phyloP scores from a whole-genome alignment of 2,113 vertebrate species.

The Brevimyrus niger region DNA sequence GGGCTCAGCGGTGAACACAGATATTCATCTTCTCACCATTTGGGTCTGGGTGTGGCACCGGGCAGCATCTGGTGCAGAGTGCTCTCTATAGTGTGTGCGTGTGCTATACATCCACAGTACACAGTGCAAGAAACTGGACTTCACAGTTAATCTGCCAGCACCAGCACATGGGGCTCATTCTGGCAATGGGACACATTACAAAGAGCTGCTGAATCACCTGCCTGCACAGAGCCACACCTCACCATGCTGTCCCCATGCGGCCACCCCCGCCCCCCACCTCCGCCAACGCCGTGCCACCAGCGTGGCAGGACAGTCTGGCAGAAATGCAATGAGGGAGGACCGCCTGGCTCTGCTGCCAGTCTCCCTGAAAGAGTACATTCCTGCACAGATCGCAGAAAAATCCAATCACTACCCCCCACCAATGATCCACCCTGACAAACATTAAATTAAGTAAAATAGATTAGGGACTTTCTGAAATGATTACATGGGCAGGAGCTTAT shows the following conservation, averaged over 20 bases:
- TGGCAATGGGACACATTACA: constrained; percentile 22
- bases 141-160: constrained; percentile 21
- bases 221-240: constrained; percentile 44
- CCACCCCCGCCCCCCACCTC: not conserved
- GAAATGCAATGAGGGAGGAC: not conserved
- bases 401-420: not conserved
- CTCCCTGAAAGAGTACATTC: not conserved
- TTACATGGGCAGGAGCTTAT: not conserved
- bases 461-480: not conserved
- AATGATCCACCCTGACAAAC: not conserved
- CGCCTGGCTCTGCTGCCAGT: not conserved
- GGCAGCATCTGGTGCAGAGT: not conserved
- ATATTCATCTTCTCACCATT: not conserved
- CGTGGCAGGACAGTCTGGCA: not conserved
- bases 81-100: not conserved
- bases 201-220: constrained; percentile 41
- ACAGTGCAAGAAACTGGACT: not conserved
- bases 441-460: constrained; percentile 11
- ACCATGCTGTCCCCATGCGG: not conserved
- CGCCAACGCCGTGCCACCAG: not conserved
- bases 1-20: not conserved
- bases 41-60: not conserved
- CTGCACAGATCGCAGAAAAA: not conserved
- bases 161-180: constrained; percentile 8
- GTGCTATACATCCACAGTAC: not conserved